These are phyloP conservation scores for Daubentonia madagascariensis DNA, from an alignment of 2,113 vertebrate genomes.

Conservation along the genomic window DNA sequence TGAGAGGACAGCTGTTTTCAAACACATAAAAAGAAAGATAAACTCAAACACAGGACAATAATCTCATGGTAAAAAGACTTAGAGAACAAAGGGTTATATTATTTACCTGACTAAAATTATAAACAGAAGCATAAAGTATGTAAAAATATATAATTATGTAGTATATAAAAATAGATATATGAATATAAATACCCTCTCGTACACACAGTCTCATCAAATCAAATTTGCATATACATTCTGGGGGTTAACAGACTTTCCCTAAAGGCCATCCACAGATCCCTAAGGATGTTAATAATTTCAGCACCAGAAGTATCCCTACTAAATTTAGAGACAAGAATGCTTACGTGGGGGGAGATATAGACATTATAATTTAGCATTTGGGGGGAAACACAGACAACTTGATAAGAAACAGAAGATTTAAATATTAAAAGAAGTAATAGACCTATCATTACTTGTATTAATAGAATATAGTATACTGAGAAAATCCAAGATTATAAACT, in stretches of 20 bases:
- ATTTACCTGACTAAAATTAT: slow-evolving; percentile 22
- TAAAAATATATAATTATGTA: not conserved
- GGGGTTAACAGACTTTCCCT: not conserved
- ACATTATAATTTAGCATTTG: not conserved
- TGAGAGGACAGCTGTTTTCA: not conserved
- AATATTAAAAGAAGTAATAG: not conserved
- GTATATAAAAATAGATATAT: not conserved
- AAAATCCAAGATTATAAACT: slow-evolving; percentile 22
- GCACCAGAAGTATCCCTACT: not conserved
- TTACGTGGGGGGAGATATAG: no score
- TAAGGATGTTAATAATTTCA: not conserved
- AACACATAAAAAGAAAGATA: not conserved
- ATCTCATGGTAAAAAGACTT: not conserved
- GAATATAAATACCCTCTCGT: not conserved
- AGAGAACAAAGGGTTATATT: not conserved
- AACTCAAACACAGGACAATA: slow-evolving; percentile 4
- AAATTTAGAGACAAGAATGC: not conserved
- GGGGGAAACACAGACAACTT: not conserved
- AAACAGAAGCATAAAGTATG: not conserved
- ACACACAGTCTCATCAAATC: not conserved
- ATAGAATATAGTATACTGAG: not conserved
- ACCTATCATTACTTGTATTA: not conserved
- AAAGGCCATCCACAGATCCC: not conserved
- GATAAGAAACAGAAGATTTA: not conserved
- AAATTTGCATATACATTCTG: not conserved